Evolutionary conservation across 2,113 vertebrate genomes (phyloP).

Genomic region (Centropus unirufus): DNA sequence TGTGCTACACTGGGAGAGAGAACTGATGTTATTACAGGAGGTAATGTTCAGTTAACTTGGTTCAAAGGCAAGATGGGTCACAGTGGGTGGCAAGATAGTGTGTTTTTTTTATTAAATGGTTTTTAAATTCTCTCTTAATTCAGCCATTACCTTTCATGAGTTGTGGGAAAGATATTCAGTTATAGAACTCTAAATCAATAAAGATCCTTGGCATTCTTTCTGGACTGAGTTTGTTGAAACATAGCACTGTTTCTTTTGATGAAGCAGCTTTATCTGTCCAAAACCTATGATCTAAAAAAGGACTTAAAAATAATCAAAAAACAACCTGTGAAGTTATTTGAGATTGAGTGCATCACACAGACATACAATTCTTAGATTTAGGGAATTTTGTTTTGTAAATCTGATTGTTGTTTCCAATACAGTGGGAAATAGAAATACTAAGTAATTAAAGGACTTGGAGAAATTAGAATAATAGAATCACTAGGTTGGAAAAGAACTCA

Average conservation of each 20-base stretch:
- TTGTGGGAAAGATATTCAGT: not conserved
- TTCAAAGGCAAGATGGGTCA: not conserved
- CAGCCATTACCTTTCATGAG: not conserved
- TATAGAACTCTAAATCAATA: not conserved
- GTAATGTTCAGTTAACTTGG: not conserved
- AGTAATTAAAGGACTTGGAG: not conserved
- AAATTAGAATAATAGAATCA: not conserved
- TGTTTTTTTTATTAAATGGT: not conserved
- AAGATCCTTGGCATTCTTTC: not conserved
- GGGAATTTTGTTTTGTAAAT: not conserved
- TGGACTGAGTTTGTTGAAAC: not conserved
- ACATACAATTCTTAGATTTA: not conserved
- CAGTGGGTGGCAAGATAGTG: not conserved
- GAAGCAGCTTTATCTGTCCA: not conserved
- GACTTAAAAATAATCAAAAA: not conserved
- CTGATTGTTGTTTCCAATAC: not conserved
- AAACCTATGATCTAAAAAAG: not conserved
- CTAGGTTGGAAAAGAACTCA: too few species aligned
- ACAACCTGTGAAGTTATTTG: not conserved
- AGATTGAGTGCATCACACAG: not conserved
- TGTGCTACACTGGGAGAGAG: not conserved
- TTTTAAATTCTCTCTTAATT: not conserved
- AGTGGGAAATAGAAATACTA: not conserved
- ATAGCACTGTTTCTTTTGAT: not conserved
- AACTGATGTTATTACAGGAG: not conserved